Base-by-base conservation (phyloP, 2,797 vertebrate genomes). In the Enteromius unitaeniatus region DNA sequence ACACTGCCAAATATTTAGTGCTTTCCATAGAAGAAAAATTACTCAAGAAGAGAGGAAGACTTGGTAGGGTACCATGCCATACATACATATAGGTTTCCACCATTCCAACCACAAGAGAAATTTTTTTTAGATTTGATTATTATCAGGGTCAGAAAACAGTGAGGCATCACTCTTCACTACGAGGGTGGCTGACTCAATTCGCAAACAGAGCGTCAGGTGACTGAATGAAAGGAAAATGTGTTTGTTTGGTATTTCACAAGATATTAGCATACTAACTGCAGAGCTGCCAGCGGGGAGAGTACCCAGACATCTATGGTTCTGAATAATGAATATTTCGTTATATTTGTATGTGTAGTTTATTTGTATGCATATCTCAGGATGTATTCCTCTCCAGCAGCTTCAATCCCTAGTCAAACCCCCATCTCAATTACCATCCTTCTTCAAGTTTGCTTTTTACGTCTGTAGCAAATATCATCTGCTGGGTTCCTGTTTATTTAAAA, bases 291-390 rank as follows among this genome's bases (percentile, higher is more conserved):
- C 47, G 2, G 72, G 51, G 70, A 34, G 79, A 65, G 37, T 42
- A 55, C 53, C 23, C 51, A 78, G 75, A 78, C 74, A 83, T 67
- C 73, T 60, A 74, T 77, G 62, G 19, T 49, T 28, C 65, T 70
- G 75, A 78, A 84, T 84, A 84, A 84, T 84, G 65, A 84, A 84
- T 84, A 78, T 79, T 58, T 49, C 19, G 68, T 73, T 70, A 69
- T 47, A 45, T 85, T 84, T 83, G 81, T 88, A 89, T 83, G 87
- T 34, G 21, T 55, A 76, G 89, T 89, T 91, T 88, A 90, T 92
- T 88, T 92, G 84, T 89, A 92, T 92, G 91, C 77, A 92, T 88
- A 93, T 92, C 88, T 90, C 88, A 88, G 87, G 88, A 93, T 91
- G 88, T 90, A 93, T 93, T 93, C 89, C 76, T 91, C 90, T 90